Percentiles rank a stretch among this genome's conserved stretches.
These are phyloP conservation scores for Barypeithes pellucidus DNA, from an alignment of 2,888 invertebrate species.

Conservation along the genomic window DNA sequence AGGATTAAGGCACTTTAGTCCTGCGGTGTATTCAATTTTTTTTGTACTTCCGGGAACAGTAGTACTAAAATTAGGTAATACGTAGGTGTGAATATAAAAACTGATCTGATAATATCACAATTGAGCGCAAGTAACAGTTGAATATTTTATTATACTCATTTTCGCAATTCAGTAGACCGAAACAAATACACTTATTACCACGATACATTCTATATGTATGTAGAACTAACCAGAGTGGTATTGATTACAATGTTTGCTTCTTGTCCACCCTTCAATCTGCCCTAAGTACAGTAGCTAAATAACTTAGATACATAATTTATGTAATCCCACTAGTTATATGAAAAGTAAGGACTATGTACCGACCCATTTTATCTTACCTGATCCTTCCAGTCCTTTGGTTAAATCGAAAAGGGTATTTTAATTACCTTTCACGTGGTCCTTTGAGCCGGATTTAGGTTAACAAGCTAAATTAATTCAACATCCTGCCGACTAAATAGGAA, in stretches of 20 bases:
- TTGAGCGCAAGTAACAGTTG: no score
- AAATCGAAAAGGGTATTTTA: constrained; percentile 2
- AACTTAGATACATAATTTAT: neutral
- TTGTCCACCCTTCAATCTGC: neutral
- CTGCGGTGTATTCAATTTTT: no score
- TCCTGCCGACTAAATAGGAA: neutral
- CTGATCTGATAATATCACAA: no score
- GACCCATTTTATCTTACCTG: constrained; percentile 2
- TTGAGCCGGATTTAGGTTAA: constrained; percentile 5
- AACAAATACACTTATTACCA: no score
- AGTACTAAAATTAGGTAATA: no score
- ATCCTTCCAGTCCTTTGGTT: neutral
- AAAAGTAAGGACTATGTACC: neutral
- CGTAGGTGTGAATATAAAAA: no score
- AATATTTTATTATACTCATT: no score
- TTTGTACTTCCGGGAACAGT: no score
- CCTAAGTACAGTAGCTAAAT: neutral
- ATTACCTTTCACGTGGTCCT: constrained; percentile 1
- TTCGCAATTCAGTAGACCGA: no score
- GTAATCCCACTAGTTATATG: neutral
- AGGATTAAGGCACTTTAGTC: no score
- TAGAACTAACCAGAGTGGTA: no score
- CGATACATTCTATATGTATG: no score
- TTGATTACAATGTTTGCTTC: neutral
- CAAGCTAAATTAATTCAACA: neutral